These are phyloP conservation scores for Microtus obscurus DNA, from an alignment of 2,797 vertebrate species.

Conservation along the genomic window DNA sequence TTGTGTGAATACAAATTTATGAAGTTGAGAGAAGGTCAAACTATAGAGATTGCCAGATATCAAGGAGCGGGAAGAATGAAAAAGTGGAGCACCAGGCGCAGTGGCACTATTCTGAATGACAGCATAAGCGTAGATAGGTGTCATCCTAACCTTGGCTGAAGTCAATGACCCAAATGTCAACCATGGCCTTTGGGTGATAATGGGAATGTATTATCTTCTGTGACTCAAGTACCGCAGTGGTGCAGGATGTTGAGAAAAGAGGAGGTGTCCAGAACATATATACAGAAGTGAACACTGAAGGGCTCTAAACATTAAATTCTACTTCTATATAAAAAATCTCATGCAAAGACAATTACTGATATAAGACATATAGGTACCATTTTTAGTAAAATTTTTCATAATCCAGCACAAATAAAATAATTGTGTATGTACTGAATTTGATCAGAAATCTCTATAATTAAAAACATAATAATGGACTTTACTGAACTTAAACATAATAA, in stretches of 20 bases:
- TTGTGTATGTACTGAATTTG: neutral
- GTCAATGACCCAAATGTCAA: neutral
- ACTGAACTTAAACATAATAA: neutral
- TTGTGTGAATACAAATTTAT: neutral
- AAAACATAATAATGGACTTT: neutral
- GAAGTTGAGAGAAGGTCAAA: neutral
- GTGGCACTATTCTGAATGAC: neutral
- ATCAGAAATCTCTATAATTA: neutral
- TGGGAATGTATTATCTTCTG: neutral
- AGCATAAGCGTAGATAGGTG: neutral
- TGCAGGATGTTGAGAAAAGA: neutral
- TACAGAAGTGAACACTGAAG: neutral
- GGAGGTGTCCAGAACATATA: neutral
- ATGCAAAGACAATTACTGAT: neutral
- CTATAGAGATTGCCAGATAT: neutral
- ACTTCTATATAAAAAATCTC: neutral
- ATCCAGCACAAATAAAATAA: neutral
- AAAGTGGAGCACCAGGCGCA: neutral
- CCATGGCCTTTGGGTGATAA: neutral
- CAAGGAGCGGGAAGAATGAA: neutral
- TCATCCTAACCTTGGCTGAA: neutral
- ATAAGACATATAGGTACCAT: neutral
- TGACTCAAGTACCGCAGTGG: neutral
- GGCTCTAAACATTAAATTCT: conserved; percentile 6
- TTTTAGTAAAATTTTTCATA: neutral